These are phyloP conservation scores for Danio rerio DNA, from an alignment of 2,113 vertebrate genomes.

Conservation along the genomic window GRCz12tu NC_133182.1:35754001-35754500, in stretches of 20 bases:
- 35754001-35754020: constrained; percentile 57
- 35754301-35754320: constrained; percentile 74
- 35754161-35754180: constrained; percentile 87
- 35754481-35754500: constrained; percentile 7
- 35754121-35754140: constrained; percentile 80
- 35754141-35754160: constrained; percentile 83
- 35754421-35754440: constrained; percentile 43
- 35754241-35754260: constrained; percentile 76
- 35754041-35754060: constrained; percentile 83
- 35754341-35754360: constrained; percentile 65
- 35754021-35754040: constrained; percentile 71
- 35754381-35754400: constrained; percentile 50
- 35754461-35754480: constrained; percentile 7
- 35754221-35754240: constrained; percentile 89
- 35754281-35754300: constrained; percentile 65
- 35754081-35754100: constrained; percentile 24
- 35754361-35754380: constrained; percentile 52
- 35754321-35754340: constrained; percentile 49
- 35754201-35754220: constrained; percentile 97
- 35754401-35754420: constrained; percentile 56
- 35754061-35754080: constrained; percentile 44
- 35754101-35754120: constrained; percentile 68
- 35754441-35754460: constrained; percentile 22
- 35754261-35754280: constrained; percentile 50
- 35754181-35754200: constrained; percentile 98